phyloP scores from a whole-genome alignment of 2,888 invertebrate species.

The Malthinus flaveolus region DNA sequence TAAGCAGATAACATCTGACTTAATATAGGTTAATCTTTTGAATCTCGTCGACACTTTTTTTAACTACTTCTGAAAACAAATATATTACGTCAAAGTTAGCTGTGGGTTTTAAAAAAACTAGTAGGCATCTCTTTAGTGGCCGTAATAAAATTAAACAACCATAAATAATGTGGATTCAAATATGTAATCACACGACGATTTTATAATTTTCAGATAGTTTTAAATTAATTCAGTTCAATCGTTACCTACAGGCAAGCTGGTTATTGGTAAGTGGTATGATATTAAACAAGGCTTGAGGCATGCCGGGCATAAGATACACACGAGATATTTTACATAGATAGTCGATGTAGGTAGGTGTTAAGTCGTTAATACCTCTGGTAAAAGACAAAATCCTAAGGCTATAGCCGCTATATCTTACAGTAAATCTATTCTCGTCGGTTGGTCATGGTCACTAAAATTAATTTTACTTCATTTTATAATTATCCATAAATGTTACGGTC shows the following conservation, averaged over 20 bases:
- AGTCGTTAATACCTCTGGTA: conserved; percentile 35
- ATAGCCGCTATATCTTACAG: neutral
- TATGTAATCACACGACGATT: neutral
- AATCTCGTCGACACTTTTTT: neutral
- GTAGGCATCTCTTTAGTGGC: too few species aligned
- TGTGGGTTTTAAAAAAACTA: too few species aligned
- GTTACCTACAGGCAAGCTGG: conserved; percentile 2
- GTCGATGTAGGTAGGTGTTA: conserved; percentile 35
- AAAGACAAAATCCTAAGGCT: conserved; percentile 29
- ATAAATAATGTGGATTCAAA: too few species aligned
- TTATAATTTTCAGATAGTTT: neutral
- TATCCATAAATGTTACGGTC: too few species aligned
- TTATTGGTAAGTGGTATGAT: conserved; percentile 12
- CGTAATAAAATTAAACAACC: too few species aligned
- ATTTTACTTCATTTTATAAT: too few species aligned
- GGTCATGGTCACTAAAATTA: too few species aligned
- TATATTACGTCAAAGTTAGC: conserved; percentile 12
- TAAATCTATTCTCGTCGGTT: too few species aligned
- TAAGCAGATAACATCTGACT: conserved; percentile 3
- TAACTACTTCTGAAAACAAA: neutral
- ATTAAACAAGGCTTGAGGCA: conserved; percentile 22
- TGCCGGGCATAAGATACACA: conserved; percentile 21
- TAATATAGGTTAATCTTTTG: conserved; percentile 27
- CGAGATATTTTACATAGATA: conserved; percentile 34
- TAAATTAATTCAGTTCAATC: neutral